Evolutionary conservation across 2,888 invertebrate genomes (phyloP).

Genomic region (Nemoura dubitans): DNA sequence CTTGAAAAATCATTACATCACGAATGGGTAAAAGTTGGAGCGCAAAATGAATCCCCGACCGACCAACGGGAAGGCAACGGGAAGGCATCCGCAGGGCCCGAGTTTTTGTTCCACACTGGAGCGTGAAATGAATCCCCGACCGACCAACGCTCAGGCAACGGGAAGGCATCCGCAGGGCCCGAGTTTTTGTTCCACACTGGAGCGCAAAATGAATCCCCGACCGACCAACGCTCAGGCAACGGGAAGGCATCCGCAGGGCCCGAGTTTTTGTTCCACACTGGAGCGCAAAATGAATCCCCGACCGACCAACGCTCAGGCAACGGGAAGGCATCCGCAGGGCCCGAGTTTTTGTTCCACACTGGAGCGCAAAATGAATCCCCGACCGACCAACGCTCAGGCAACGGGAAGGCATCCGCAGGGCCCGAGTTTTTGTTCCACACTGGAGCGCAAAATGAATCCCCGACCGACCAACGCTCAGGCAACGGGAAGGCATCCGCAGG

Average conservation of each 20-base stretch:
- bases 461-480: too few relatives aligned
- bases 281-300: background rate
- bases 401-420: too few relatives aligned
- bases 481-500: too few relatives aligned
- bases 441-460: too few relatives aligned
- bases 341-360: too few relatives aligned
- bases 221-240: background rate
- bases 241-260: background rate
- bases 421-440: too few relatives aligned
- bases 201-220: background rate
- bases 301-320: background rate
- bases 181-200: background rate
- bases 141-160: background rate
- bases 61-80: background rate
- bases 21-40: background rate
- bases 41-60: background rate
- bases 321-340: background rate
- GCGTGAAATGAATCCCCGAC: background rate
- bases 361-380: too few relatives aligned
- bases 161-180: background rate
- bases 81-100: background rate
- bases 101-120: background rate
- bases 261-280: background rate
- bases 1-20: conserved; percentile 7
- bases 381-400: too few relatives aligned